These are phyloP conservation scores for Enteromius radiatus DNA, from an alignment of 2,797 vertebrate genomes.

Conservation along the genomic window DNA sequence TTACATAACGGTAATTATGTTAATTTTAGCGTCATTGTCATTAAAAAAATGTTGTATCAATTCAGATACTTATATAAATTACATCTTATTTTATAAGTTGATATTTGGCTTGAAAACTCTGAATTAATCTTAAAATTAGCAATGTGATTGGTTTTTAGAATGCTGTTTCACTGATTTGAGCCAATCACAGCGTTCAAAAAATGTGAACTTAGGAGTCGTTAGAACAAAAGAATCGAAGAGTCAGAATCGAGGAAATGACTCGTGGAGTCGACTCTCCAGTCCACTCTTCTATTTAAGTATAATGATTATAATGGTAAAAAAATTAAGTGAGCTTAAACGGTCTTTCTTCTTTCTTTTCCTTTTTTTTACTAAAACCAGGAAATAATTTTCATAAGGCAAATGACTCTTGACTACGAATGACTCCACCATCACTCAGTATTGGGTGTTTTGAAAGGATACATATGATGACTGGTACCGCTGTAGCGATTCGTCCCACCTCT, in stretches of 20 bases:
- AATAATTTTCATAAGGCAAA: background rate
- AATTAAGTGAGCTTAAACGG: background rate
- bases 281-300: background rate
- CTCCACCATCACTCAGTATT: background rate
- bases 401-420: background rate
- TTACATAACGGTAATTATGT: background rate
- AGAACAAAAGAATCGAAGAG: background rate
- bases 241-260: background rate
- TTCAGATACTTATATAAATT: background rate
- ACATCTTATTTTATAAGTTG: background rate
- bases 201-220: background rate
- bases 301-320: background rate
- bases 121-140: background rate
- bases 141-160: background rate
- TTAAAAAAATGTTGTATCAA: background rate
- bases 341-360: background rate
- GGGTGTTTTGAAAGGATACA: slow-evolving; percentile 73
- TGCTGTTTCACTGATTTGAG: background rate
- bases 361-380: background rate
- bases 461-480: slow-evolving; percentile 79
- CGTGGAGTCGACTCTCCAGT: background rate
- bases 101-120: background rate
- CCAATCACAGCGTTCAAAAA: background rate
- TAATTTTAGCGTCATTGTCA: too few relatives aligned
- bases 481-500: slow-evolving; percentile 77